These are phyloP conservation scores for Apis florea DNA, from an alignment of 1,140 invertebrate species.

Conservation along the genomic window DNA sequence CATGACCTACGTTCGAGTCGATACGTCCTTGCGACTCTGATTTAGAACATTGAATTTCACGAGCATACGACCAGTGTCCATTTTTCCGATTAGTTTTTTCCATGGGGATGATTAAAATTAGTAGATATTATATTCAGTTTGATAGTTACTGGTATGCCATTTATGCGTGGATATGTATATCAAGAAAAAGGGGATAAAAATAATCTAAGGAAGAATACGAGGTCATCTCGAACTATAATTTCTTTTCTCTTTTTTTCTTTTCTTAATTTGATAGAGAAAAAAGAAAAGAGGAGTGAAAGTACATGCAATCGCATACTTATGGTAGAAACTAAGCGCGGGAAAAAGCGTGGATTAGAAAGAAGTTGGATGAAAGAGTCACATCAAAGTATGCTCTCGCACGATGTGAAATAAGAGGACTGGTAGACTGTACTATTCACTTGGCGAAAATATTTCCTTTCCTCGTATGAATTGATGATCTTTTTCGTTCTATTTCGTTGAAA, in stretches of 20 bases:
- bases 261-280: conserved; percentile 4
- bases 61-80: background rate
- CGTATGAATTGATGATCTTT: background rate
- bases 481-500: conserved; percentile 25
- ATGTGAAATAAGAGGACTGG: background rate
- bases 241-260: too few species aligned
- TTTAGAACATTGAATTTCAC: background rate
- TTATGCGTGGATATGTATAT: background rate
- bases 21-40: background rate
- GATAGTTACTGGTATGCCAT: too few species aligned
- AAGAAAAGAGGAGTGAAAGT: conserved; percentile 27
- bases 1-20: conserved; percentile 19
- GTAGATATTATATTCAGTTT: background rate
- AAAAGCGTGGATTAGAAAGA: conserved; percentile 17
- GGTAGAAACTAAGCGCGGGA: conserved; percentile 11
- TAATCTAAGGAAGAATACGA: background rate
- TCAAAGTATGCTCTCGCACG: background rate
- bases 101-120: background rate
- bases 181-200: background rate
- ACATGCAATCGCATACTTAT: background rate
- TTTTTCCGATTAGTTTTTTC: background rate
- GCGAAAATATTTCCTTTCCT: background rate
- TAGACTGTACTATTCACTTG: conserved; percentile 1
- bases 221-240: background rate
- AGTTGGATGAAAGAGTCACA: background rate